Conservation (phyloP, 2,113 vertebrate genomes). For the Perccottus glenii region DNA sequence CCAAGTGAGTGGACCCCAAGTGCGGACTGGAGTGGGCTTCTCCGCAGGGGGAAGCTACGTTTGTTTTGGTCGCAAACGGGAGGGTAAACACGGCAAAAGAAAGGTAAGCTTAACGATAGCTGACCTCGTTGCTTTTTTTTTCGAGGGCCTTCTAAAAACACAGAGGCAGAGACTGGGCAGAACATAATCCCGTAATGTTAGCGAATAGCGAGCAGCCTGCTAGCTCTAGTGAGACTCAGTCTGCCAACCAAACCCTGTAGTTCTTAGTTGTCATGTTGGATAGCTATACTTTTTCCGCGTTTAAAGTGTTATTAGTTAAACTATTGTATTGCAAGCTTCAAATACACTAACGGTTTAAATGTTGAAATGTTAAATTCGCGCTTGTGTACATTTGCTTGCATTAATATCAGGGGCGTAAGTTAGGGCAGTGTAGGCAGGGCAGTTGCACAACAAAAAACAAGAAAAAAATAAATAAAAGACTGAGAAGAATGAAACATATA, state of each 20-base stretch:
- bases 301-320: not conserved
- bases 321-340: not conserved
- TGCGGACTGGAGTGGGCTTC: constrained; percentile 67
- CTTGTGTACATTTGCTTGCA: not conserved
- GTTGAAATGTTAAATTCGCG: not conserved
- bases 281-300: constrained; percentile 6
- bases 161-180: constrained; percentile 3
- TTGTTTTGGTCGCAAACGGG: constrained; percentile 61
- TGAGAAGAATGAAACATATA: no score
- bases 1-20: constrained; percentile 64
- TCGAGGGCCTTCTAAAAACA: constrained; percentile 31
- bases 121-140: constrained; percentile 1
- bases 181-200: constrained; percentile 54
- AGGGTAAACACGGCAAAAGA: constrained; percentile 66
- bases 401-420: not conserved
- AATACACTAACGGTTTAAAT: not conserved
- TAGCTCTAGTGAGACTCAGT: constrained; percentile 48
- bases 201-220: constrained; percentile 48
- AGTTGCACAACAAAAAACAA: no score
- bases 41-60: constrained; percentile 33
- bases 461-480: no score
- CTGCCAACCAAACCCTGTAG: constrained; percentile 26
- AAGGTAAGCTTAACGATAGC: constrained; percentile 59
- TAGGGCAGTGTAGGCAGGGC: not conserved
- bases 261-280: constrained; percentile 29